A percentile compares a stretch with the other conserved stretches of the same genome.
These are phyloP conservation scores for Apamea monoglypha DNA, from an alignment of 2,888 invertebrate species.

Conservation along the genomic window DNA sequence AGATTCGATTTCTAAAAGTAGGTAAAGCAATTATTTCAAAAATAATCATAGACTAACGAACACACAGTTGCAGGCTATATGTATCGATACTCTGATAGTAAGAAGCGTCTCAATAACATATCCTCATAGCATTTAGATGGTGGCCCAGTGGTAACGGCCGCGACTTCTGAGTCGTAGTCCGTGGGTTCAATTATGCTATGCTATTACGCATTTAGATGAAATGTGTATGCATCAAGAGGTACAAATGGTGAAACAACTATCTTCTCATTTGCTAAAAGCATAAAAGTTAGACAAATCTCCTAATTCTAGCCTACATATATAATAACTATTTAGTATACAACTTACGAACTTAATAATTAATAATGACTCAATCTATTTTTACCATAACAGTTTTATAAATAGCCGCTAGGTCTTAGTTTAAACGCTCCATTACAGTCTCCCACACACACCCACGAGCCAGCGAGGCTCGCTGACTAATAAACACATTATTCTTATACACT, in stretches of 20 bases:
- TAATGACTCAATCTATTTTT: constrained; percentile 1
- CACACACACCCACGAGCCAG: constrained; percentile 38
- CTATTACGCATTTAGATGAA: neutral
- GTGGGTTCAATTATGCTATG: too few relatives aligned
- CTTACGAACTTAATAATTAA: neutral
- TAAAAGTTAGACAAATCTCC: neutral
- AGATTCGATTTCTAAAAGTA: neutral
- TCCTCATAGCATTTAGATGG: neutral
- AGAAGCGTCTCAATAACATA: neutral
- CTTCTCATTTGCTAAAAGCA: neutral
- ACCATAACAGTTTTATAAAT: constrained; percentile 11
- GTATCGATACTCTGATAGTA: too few relatives aligned
- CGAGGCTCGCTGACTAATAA: constrained; percentile 1
- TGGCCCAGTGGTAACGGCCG: too few relatives aligned
- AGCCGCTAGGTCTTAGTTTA: constrained; percentile 20
- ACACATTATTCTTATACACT: constrained; percentile 32
- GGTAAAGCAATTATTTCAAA: neutral
- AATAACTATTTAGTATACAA: neutral
- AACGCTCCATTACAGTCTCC: constrained; percentile 7
- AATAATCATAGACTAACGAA: neutral
- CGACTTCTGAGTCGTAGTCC: too few relatives aligned
- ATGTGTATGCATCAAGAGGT: neutral
- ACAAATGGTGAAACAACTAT: neutral
- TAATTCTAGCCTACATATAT: neutral
- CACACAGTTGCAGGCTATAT: neutral